phyloP scores from a whole-genome alignment of 1,140 invertebrate species.

The Zophobas morio region DNA sequence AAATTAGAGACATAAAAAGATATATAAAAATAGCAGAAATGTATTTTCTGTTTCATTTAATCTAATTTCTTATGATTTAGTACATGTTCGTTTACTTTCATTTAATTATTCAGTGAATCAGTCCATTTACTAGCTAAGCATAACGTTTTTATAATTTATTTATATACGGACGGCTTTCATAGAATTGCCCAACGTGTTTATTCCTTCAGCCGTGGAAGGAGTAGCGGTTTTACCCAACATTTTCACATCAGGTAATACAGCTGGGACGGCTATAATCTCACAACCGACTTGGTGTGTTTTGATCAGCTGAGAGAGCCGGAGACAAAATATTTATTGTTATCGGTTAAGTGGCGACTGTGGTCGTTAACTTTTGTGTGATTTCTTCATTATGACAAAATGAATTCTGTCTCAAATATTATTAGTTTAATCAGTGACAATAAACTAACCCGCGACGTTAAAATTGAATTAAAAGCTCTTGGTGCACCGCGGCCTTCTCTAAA shows the following conservation, averaged over 20 bases:
- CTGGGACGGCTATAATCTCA: too few relatives aligned
- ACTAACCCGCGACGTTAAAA: neutral
- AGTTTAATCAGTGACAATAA: neutral
- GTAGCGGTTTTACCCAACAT: too few relatives aligned
- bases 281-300: too few relatives aligned
- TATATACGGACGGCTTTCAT: too few relatives aligned
- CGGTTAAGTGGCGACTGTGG: neutral
- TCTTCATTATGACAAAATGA: neutral
- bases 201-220: too few relatives aligned
- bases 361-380: neutral
- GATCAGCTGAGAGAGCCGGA: neutral
- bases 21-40: neutral
- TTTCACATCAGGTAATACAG: too few relatives aligned
- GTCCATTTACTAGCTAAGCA: too few relatives aligned
- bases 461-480: neutral
- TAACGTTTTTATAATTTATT: too few relatives aligned
- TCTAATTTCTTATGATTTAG: neutral
- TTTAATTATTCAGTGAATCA: too few relatives aligned
- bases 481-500: neutral
- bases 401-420: neutral
- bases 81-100: too few relatives aligned
- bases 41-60: neutral
- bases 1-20: neutral
- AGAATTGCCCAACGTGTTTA: too few relatives aligned
- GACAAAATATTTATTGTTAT: neutral